A percentile compares a stretch with the other conserved stretches of the same genome.
Evolutionary conservation across 2,888 invertebrate genomes (phyloP).

Genomic region (Bruchidius siliquastri): DNA sequence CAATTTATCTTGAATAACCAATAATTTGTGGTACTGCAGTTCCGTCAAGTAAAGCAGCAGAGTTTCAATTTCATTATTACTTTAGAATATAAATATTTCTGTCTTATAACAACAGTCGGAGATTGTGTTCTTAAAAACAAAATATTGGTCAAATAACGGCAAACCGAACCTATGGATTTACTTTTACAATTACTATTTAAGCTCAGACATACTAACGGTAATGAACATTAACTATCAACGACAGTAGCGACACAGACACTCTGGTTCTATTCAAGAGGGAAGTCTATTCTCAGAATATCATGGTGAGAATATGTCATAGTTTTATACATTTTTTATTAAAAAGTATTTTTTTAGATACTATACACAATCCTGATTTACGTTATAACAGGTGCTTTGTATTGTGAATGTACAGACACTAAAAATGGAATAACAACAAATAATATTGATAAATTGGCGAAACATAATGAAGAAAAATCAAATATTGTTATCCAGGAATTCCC

Average conservation of each 20-base stretch:
- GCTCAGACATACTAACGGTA: background rate
- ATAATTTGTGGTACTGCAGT: too few species aligned
- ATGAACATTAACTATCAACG: background rate
- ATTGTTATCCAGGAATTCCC: too few species aligned
- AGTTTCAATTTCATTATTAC: too few species aligned
- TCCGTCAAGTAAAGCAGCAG: too few species aligned
- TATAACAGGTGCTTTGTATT: background rate
- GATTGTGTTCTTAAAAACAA: background rate
- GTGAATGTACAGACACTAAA: background rate
- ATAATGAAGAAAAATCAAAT: too few species aligned
- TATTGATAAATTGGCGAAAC: background rate
- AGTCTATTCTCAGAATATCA: background rate
- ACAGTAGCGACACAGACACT: background rate
- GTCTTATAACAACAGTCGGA: background rate
- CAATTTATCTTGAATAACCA: too few species aligned
- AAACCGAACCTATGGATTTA: background rate
- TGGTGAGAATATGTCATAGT: background rate
- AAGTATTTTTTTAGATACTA: background rate
- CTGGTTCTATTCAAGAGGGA: background rate
- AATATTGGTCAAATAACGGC: background rate
- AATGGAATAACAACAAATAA: background rate
- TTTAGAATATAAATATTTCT: background rate
- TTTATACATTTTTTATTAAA: background rate
- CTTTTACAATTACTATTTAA: background rate
- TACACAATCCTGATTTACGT: background rate